These are phyloP conservation scores for Microcebus murinus DNA, from an alignment of 2,113 vertebrate genomes.

Conservation along the genomic window DNA sequence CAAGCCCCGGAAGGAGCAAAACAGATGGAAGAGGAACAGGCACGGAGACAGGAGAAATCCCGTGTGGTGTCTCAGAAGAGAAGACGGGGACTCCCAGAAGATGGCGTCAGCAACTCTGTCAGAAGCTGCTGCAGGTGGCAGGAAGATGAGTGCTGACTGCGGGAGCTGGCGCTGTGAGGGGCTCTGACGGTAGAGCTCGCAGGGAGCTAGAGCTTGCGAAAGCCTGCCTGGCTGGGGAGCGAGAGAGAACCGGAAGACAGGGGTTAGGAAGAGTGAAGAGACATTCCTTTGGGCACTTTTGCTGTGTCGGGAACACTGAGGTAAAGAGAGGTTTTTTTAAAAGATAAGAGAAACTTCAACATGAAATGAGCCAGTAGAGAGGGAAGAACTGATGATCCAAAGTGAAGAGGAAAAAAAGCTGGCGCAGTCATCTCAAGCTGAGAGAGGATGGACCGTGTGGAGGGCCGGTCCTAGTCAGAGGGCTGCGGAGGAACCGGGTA, in stretches of 20 bases:
- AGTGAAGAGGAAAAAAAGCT: background rate
- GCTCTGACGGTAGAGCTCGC: background rate
- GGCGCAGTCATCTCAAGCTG: background rate
- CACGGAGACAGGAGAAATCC: rapidly evolving
- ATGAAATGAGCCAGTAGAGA: background rate
- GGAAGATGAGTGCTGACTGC: background rate
- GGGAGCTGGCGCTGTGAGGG: background rate
- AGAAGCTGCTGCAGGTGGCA: background rate
- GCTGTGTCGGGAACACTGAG: background rate
- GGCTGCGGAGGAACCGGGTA: background rate
- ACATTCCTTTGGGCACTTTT: background rate
- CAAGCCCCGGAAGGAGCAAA: background rate
- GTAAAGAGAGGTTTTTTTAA: background rate
- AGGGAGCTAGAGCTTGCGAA: background rate
- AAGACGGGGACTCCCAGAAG: background rate
- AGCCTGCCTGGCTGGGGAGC: background rate
- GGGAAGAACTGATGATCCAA: background rate
- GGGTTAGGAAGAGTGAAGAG: background rate
- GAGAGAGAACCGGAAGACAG: background rate
- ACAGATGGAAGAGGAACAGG: background rate
- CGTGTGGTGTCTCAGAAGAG: background rate
- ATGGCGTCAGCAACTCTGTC: too few species aligned
- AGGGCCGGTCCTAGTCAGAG: too few species aligned
- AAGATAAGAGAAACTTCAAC: background rate
- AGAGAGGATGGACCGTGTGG: background rate